These are phyloP conservation scores for Abrostola tripartita DNA, from an alignment of 2,888 invertebrate genomes.

Conservation along the genomic window DNA sequence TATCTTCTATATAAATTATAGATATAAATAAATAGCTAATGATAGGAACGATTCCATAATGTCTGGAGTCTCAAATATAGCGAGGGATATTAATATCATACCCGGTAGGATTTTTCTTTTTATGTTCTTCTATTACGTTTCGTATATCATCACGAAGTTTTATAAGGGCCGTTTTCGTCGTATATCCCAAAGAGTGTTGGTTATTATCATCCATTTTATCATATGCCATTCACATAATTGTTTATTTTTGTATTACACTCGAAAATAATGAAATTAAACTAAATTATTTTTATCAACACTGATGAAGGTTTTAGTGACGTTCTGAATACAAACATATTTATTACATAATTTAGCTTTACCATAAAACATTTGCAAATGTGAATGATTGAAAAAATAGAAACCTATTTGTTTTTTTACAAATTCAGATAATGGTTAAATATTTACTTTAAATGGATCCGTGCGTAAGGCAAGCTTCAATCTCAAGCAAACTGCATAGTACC, in stretches of 20 bases:
- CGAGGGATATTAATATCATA: constrained; percentile 47
- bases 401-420: background rate
- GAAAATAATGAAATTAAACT: constrained; percentile 15
- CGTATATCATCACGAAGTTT: constrained; percentile 92
- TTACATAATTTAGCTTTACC: constrained; percentile 7
- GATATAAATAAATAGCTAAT: background rate
- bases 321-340: constrained; percentile 25
- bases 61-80: constrained; percentile 4
- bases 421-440: too few species aligned
- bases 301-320: constrained; percentile 25
- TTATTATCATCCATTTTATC: constrained; percentile 74
- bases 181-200: constrained; percentile 86
- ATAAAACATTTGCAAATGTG: background rate
- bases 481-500: too few species aligned
- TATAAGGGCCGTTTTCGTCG: constrained; percentile 91
- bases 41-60: background rate
- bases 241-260: constrained; percentile 12
- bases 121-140: constrained; percentile 89
- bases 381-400: background rate
- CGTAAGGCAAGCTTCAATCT: too few species aligned
- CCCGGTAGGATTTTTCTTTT: constrained; percentile 86
- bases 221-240: constrained; percentile 57
- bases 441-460: too few species aligned
- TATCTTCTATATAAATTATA: too few species aligned
- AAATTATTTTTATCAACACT: constrained; percentile 47